Percentiles rank a stretch among this genome's conserved stretches.
Evolutionary conservation across 2,113 vertebrate species (phyloP).

Genomic region (Myotis brandtii): DNA sequence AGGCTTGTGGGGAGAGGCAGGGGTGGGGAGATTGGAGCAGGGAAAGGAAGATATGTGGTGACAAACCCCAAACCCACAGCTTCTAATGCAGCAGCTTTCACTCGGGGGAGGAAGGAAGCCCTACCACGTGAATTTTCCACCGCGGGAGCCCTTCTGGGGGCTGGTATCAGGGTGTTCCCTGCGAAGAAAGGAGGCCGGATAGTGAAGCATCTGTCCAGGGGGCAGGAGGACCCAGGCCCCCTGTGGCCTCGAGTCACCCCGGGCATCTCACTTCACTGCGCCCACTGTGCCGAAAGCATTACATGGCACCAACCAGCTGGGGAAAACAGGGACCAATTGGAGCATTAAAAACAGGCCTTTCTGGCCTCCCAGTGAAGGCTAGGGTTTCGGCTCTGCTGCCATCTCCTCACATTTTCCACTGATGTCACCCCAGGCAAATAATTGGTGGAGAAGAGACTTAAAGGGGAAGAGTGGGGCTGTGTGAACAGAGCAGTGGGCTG

Average conservation of each 20-base stretch:
- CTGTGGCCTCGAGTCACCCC: constrained; percentile 51
- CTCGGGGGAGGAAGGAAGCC: background rate
- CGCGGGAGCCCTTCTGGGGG: background rate
- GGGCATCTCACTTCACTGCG: background rate
- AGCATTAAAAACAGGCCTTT: constrained; percentile 76
- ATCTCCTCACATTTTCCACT: constrained; percentile 79
- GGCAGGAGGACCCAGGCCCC: constrained; percentile 18
- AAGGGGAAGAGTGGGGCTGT: constrained; percentile 34
- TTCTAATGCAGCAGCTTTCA: background rate
- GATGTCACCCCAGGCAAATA: constrained; percentile 74
- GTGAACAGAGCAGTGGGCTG: background rate
- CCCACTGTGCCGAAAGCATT: constrained; percentile 51
- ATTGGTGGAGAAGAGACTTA: constrained; percentile 70
- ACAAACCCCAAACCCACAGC: constrained; percentile 27
- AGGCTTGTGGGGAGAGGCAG: constrained; percentile 35
- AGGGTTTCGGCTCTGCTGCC: constrained; percentile 69
- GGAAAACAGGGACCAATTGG: constrained; percentile 71
- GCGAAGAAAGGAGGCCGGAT: background rate
- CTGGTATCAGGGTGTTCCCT: background rate
- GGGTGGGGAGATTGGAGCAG: background rate
- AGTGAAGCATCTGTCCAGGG: background rate
- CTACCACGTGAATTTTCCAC: background rate
- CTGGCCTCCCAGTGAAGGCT: constrained; percentile 69
- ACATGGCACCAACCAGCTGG: constrained; percentile 59
- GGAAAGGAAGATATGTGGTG: background rate